Evolutionary conservation across 1,140 invertebrate species (phyloP), one percentile per base, ranked within the genome.

Genomic region (Bradynema listronoti): DNA sequence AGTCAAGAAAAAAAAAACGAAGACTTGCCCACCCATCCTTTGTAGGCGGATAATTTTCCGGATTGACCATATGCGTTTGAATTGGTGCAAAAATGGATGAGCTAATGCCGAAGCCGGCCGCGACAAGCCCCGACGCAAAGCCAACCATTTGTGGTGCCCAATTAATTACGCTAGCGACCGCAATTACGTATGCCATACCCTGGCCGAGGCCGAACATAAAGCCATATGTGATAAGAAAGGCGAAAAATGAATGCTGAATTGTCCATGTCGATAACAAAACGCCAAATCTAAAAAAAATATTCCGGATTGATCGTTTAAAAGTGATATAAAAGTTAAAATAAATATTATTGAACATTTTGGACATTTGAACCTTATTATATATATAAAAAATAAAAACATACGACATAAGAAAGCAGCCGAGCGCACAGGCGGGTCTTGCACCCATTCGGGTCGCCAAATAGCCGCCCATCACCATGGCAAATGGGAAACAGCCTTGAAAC

Each of bases 31-130:
- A 75, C 60, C 74, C 74, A 33, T 77, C 75, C 22, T 59, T 63
- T 1, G 61, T 73, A 4, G 74, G 36, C 3, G 65, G 50, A 22
- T 65, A 53, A 64, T 77, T 77, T n/a, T 54, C n/a, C 1, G 66
- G 73, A 66, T 74, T 74, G 7, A 74, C 65, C 22, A 71, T 46
- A 11, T 32, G 30, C 1, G 71, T 74, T 56, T 77, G 74, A 46
- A 77, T 78, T 14, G 74, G 74, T 6, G 74, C 72, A 56, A 77
- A 77, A 19, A 77, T 77, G 1, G 70, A 73, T 16, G 75, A 71
- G 4, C 71, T 72, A 11, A 78, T 52, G 0, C 74, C 74, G 49
- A 77, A 77, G 16, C 75, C 74, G n/a, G 72, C 73, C n/a, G 75
- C 73, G 1, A 76, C 75, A 14, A 76, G 69, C 16, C 73, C 73